phyloP scores from a whole-genome alignment of 2,113 vertebrate genomes.

The Lichenostomus cassidix region DNA sequence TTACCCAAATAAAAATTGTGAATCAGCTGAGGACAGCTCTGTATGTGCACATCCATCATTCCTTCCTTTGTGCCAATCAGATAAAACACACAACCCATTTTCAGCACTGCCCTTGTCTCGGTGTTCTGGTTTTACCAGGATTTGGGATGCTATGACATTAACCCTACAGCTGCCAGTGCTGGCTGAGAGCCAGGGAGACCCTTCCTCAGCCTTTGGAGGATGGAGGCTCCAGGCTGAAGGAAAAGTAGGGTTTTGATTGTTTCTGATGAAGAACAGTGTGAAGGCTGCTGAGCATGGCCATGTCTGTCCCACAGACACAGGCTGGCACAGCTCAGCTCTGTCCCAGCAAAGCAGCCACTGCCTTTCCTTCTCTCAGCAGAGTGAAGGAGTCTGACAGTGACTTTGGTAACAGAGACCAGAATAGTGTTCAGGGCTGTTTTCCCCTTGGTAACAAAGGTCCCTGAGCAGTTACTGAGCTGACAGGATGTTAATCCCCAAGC shows the following conservation, averaged over 20 bases:
- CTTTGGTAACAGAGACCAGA: not conserved
- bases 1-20: not conserved
- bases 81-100: not conserved
- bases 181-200: not conserved
- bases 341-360: not conserved
- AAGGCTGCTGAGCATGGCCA: not conserved
- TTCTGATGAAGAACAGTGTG: not conserved
- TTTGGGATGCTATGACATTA: not conserved
- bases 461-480: not conserved
- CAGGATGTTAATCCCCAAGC: not conserved
- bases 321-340: not conserved
- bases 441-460: not conserved
- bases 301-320: not conserved
- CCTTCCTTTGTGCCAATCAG: not conserved
- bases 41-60: not conserved
- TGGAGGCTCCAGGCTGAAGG: not conserved
- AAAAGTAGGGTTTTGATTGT: accelerated
- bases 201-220: not conserved
- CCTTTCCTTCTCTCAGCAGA: not conserved
- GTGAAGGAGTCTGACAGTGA: accelerated
- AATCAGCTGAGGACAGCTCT: not conserved
- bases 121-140: not conserved
- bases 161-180: accelerated
- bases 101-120: not conserved
- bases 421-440: not conserved